Conservation (phyloP, 2,797 vertebrate species). For the Spinus olivaceus region DNA sequence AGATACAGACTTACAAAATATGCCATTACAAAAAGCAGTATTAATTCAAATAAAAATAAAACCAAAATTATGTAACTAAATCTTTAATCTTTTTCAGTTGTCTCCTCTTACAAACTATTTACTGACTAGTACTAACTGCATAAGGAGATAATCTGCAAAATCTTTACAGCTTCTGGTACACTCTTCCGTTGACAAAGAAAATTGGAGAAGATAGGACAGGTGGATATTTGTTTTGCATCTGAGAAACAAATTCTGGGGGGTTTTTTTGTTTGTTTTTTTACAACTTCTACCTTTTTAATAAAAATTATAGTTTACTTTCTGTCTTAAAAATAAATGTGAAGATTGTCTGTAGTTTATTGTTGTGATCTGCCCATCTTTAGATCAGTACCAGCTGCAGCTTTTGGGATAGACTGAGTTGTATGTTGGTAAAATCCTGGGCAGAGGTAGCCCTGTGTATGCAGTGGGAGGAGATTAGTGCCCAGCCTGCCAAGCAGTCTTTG, state of each 20-base stretch:
- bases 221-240: neutral
- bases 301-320: neutral
- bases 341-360: neutral
- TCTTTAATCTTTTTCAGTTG: neutral
- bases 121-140: neutral
- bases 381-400: neutral
- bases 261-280: neutral
- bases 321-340: neutral
- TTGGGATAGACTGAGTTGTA: neutral
- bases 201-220: neutral
- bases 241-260: neutral
- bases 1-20: neutral
- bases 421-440: neutral
- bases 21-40: neutral
- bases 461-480: neutral
- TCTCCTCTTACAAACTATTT: neutral
- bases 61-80: neutral
- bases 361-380: neutral
- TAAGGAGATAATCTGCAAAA: neutral
- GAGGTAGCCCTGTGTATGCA: rapidly evolving
- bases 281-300: neutral
- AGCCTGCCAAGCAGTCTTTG: neutral
- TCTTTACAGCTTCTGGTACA: neutral
- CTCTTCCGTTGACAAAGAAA: neutral
- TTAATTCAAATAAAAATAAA: neutral